Percentiles rank a stretch among this genome's conserved stretches.
Evolutionary conservation across 2,113 vertebrate genomes (phyloP).

Genomic region (Hyla sarda): DNA sequence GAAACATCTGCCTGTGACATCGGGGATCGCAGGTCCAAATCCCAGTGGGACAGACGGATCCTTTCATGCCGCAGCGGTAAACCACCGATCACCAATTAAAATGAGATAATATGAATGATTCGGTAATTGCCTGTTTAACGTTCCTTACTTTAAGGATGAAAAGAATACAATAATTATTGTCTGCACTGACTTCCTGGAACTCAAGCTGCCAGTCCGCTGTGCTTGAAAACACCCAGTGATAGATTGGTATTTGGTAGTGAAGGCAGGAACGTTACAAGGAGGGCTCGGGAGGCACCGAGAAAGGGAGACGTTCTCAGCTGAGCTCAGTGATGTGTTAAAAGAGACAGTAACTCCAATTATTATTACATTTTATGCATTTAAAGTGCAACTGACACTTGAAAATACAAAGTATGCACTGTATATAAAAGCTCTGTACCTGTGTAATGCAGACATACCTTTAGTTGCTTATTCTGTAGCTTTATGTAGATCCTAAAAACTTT

Average conservation of each 20-base stretch:
- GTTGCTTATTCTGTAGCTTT: no score
- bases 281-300: conserved; percentile 18
- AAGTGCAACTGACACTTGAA: no score
- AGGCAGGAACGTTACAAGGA: conserved; percentile 28
- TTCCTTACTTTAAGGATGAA: conserved; percentile 50
- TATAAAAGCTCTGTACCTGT: no score
- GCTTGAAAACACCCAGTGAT: conserved; percentile 37
- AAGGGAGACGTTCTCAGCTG: not conserved
- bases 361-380: not conserved
- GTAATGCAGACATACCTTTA: not conserved
- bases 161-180: conserved; percentile 48
- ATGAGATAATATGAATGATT: conserved; percentile 55
- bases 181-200: conserved; percentile 46
- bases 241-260: conserved; percentile 29
- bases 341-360: not conserved
- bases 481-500: no score
- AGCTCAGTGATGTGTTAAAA: not conserved
- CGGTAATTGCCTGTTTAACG: conserved; percentile 54
- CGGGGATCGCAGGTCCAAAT: conserved; percentile 34
- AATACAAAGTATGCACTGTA: no score
- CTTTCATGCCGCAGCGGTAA: conserved; percentile 50
- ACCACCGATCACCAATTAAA: conserved; percentile 54
- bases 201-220: conserved; percentile 33
- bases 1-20: conserved; percentile 54
- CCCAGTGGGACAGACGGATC: conserved; percentile 36